Evolutionary conservation across 2,113 vertebrate genomes (phyloP).

Genomic region (Nibea albiflora): DNA sequence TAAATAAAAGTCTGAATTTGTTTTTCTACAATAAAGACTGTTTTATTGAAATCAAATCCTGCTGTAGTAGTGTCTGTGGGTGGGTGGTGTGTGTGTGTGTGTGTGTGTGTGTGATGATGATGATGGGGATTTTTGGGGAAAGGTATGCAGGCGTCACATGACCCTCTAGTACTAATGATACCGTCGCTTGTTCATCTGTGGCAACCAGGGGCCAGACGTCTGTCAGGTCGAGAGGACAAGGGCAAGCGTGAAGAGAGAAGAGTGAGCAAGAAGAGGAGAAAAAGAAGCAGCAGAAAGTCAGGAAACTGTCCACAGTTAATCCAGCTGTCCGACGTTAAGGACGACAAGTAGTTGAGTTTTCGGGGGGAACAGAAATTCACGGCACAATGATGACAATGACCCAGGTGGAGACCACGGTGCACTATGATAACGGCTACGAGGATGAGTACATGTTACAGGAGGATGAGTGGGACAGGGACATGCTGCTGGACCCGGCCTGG

Average conservation of each 20-base stretch:
- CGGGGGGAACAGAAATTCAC: constrained; percentile 27
- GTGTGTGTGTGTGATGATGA: not conserved
- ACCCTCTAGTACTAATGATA: constrained; percentile 75
- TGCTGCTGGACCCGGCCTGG: constrained; percentile 88
- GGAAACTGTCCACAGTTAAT: not conserved
- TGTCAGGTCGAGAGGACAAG: constrained; percentile 71
- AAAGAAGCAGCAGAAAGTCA: constrained; percentile 23
- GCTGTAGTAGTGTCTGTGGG: not conserved
- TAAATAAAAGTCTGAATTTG: constrained; percentile 37
- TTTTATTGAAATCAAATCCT: constrained; percentile 51
- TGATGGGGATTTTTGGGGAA: constrained; percentile 22
- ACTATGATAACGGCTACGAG: constrained; percentile 84
- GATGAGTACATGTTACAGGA: constrained; percentile 86
- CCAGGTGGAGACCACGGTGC: constrained; percentile 78
- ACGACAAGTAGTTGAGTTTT: constrained; percentile 32
- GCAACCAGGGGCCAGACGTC: constrained; percentile 72
- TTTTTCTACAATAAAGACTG: constrained; percentile 76
- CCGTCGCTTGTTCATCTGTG: constrained; percentile 48
- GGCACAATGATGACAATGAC: constrained; percentile 73
- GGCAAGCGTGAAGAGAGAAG: constrained; percentile 43
- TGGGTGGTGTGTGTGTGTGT: not conserved
- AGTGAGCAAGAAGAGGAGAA: not conserved
- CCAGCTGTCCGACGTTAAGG: not conserved
- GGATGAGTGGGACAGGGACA: constrained; percentile 88
- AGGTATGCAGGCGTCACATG: constrained; percentile 70